These are phyloP conservation scores for Larimichthys polyactis DNA, from an alignment of 2,113 vertebrate species.

Conservation along the genomic window DNA sequence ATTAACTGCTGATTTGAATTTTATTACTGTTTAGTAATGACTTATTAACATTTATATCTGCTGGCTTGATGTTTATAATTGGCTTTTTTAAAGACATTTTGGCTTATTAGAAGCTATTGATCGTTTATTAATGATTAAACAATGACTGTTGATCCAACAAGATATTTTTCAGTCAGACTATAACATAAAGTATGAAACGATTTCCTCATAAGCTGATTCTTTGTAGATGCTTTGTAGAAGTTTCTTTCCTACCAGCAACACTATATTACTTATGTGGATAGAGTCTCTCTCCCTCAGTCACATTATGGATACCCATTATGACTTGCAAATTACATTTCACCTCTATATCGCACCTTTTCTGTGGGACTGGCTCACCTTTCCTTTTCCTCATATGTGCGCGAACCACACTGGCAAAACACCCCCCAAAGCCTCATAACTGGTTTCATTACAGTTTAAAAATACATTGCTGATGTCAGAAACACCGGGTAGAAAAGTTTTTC, in stretches of 20 bases:
- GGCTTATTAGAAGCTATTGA: neutral
- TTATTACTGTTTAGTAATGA: neutral
- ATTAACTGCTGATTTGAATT: neutral
- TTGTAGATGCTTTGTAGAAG: neutral
- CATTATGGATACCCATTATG: slow-evolving; percentile 9
- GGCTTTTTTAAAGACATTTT: no score
- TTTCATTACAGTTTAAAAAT: neutral
- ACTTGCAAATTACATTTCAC: slow-evolving; percentile 43
- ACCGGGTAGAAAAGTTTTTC: neutral
- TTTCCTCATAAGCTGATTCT: neutral
- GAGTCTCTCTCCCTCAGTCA: neutral
- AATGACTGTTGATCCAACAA: neutral
- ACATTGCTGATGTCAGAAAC: neutral
- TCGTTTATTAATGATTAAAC: neutral
- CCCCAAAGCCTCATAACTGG: neutral
- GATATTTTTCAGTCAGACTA: neutral
- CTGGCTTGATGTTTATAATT: neutral
- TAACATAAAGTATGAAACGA: neutral
- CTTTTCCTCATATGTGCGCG: neutral
- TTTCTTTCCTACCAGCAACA: neutral
- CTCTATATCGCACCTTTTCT: slow-evolving; percentile 10
- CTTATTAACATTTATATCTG: neutral
- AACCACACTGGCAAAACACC: neutral
- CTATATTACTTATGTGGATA: neutral
- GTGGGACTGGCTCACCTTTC: neutral